These are phyloP conservation scores for Eupithecia centaureata DNA, from an alignment of 2,888 invertebrate species.

Conservation along the genomic window DNA sequence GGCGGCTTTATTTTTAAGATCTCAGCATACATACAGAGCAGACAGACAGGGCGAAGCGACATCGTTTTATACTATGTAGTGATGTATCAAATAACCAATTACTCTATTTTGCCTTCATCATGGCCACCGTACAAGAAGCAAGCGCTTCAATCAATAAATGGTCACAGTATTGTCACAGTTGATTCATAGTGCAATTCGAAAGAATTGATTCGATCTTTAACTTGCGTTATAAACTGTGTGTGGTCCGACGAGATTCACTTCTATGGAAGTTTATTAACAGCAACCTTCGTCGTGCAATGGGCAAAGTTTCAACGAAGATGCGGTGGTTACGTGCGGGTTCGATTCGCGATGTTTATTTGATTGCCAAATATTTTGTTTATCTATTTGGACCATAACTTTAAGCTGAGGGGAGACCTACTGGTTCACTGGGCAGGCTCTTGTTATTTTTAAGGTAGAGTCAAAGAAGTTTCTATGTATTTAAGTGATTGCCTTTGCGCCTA, in stretches of 20 bases:
- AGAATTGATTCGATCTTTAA: conserved; percentile 48
- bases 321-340: neutral
- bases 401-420: too few species aligned
- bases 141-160: conserved; percentile 70
- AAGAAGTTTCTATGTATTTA: too few species aligned
- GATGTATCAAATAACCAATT: neutral
- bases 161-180: conserved; percentile 62
- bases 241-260: conserved; percentile 49
- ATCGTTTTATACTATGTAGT: too few species aligned
- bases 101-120: neutral
- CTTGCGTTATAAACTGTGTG: conserved; percentile 53
- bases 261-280: conserved; percentile 2
- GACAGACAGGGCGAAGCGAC: too few species aligned
- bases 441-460: too few species aligned
- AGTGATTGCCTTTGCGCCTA: too few species aligned
- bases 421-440: too few species aligned
- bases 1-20: too few species aligned
- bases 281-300: neutral
- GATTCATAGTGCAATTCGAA: conserved; percentile 56
- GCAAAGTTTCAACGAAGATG: neutral
- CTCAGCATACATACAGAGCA: too few species aligned
- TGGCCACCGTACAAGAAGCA: conserved; percentile 51
- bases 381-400: too few species aligned
- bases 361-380: neutral
- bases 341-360: neutral